Evolutionary conservation across 1,140 invertebrate genomes (phyloP).

Genomic region (Propsilocerus akamusi): DNA sequence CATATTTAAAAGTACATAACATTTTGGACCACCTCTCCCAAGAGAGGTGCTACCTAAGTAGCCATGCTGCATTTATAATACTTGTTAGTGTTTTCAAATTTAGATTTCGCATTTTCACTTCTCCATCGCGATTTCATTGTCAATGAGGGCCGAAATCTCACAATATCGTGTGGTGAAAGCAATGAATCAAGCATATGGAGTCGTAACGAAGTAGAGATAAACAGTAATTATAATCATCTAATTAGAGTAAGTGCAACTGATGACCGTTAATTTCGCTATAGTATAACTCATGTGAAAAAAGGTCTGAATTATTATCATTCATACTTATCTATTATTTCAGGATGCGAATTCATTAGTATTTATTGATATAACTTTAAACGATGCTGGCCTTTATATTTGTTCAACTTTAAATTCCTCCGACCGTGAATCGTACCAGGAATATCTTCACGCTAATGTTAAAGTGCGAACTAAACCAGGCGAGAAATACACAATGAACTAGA

Average conservation of each 20-base stretch:
- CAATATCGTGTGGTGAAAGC: background rate
- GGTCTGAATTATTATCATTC: too few species aligned
- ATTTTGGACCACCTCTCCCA: too few species aligned
- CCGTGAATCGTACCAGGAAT: background rate
- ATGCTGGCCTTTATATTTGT: background rate
- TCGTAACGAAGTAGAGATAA: background rate
- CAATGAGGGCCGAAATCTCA: background rate
- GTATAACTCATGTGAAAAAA: too few species aligned
- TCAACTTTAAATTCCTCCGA: background rate
- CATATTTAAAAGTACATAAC: too few species aligned
- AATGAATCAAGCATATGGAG: background rate
- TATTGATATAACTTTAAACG: background rate
- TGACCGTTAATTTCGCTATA: too few species aligned
- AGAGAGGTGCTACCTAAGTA: too few species aligned
- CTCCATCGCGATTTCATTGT: background rate
- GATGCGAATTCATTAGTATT: background rate
- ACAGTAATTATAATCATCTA: too few species aligned
- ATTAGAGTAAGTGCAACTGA: too few species aligned
- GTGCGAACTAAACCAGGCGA: background rate
- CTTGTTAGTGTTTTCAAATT: background rate
- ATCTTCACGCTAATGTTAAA: background rate
- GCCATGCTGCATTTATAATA: too few species aligned
- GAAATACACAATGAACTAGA: background rate
- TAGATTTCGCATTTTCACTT: background rate
- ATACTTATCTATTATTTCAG: too few species aligned